Conservation (phyloP, 2,797 vertebrate species). For the Varecia variegata region DNA sequence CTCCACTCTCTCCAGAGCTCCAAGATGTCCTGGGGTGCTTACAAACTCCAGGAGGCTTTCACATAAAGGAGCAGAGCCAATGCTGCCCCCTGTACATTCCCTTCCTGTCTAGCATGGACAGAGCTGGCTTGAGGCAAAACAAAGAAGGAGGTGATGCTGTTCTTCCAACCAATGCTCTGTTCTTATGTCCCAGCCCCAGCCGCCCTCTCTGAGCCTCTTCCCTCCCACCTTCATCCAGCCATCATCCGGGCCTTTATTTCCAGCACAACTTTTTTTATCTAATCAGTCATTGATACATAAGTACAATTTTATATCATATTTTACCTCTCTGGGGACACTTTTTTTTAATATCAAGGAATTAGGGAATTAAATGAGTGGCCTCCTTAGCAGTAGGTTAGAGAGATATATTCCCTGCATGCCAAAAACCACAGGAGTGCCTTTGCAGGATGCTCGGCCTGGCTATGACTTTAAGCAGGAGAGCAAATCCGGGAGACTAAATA, state of each 20-base stretch:
- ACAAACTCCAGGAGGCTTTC: neutral
- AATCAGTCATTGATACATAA: neutral
- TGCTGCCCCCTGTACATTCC: neutral
- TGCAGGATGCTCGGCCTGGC: neutral
- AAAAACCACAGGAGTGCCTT: neutral
- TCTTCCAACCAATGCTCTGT: neutral
- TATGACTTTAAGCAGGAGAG: neutral
- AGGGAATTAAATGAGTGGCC: slow-evolving; percentile 23
- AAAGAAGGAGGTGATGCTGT: neutral
- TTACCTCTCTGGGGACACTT: neutral
- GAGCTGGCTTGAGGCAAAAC: neutral
- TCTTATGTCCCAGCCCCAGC: neutral
- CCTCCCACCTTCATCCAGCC: neutral
- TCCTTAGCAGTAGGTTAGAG: slow-evolving; percentile 17
- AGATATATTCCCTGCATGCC: neutral
- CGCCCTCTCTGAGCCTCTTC: neutral
- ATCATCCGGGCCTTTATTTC: neutral
- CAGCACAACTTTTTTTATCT: neutral
- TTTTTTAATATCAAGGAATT: slow-evolving; percentile 31
- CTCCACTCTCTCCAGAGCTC: neutral
- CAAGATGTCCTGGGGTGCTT: neutral
- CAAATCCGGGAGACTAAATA: neutral
- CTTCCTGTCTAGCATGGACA: neutral
- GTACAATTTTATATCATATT: slow-evolving; percentile 14
- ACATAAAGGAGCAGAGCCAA: neutral